Conservation (phyloP, 2,797 vertebrate species). For the Pipistrellus kuhlii region DNA sequence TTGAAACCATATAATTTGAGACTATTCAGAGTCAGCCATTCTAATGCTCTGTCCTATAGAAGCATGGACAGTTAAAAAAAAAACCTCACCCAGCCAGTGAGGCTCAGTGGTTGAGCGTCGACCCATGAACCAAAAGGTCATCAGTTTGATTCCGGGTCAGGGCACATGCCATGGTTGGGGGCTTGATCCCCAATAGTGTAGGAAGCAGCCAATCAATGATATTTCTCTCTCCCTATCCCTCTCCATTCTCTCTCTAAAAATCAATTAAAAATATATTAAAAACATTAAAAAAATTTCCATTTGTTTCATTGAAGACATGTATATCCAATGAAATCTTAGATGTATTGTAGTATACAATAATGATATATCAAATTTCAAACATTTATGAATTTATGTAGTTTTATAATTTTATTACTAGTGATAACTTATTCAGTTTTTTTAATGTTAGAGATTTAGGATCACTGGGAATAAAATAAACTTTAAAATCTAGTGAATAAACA, state of each 20-base stretch:
- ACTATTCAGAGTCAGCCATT: neutral
- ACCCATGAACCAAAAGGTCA: too few species aligned
- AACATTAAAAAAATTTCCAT: neutral
- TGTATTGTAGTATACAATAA: neutral
- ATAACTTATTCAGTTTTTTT: neutral
- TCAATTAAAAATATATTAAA: too few species aligned
- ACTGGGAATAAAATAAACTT: neutral
- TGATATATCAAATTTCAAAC: neutral
- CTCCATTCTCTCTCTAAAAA: too few species aligned
- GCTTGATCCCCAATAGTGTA: too few species aligned
- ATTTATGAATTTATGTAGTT: neutral
- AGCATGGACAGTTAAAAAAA: neutral
- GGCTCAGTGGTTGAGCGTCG: too few species aligned
- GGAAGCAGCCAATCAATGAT: too few species aligned
- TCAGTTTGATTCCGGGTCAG: too few species aligned
- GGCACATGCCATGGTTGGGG: too few species aligned
- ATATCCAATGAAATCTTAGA: neutral
- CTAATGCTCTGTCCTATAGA: neutral
- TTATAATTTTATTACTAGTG: neutral
- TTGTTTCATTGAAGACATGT: neutral
- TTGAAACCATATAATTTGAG: neutral
- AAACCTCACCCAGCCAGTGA: too few species aligned
- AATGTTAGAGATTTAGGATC: neutral
- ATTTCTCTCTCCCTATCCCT: too few species aligned
- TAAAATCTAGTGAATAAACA: neutral